A percentile compares a stretch with the other conserved stretches of the same genome.
These are phyloP conservation scores for Chrysomela aeneicollis DNA, from an alignment of 2,888 invertebrate genomes.

Conservation along the genomic window DNA sequence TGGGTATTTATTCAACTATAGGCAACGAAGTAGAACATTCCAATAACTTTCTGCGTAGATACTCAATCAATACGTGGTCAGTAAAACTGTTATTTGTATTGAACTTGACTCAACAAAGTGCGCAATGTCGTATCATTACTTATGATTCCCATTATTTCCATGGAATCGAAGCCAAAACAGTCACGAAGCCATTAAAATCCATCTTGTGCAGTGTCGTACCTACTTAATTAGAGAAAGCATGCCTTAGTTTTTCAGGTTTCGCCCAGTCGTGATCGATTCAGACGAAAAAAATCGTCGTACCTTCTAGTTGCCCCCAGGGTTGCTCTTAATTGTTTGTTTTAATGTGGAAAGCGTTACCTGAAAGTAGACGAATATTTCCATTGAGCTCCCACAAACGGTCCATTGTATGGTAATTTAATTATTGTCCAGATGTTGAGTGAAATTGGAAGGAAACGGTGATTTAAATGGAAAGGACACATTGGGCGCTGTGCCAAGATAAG, in stretches of 20 bases:
- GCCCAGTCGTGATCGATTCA: slow-evolving; percentile 12
- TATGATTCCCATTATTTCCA: slow-evolving; percentile 2
- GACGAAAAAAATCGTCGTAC: slow-evolving; percentile 8
- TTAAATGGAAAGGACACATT: not conserved
- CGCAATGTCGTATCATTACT: not conserved
- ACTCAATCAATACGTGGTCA: no score
- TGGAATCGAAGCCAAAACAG: slow-evolving; percentile 29
- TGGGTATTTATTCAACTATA: no score
- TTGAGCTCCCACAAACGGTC: not conserved
- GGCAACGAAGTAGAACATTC: no score
- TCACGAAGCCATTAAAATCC: slow-evolving; percentile 32
- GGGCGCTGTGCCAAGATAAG: no score
- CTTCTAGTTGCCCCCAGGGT: slow-evolving; percentile 12
- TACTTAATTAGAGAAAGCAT: slow-evolving; percentile 38
- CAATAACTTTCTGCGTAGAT: no score
- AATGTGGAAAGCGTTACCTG: slow-evolving; percentile 15
- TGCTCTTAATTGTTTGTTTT: slow-evolving; percentile 13
- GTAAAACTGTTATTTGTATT: not conserved
- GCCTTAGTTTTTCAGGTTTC: slow-evolving; percentile 12
- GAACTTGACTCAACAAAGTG: not conserved
- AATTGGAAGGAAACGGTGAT: not conserved
- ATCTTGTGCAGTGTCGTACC: slow-evolving; percentile 19
- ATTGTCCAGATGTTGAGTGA: not conserved
- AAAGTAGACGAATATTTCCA: not conserved
- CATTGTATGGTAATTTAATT: slow-evolving; percentile 2